Conservation (phyloP, 2,797 vertebrate species). For the Hirundo rustica region DNA sequence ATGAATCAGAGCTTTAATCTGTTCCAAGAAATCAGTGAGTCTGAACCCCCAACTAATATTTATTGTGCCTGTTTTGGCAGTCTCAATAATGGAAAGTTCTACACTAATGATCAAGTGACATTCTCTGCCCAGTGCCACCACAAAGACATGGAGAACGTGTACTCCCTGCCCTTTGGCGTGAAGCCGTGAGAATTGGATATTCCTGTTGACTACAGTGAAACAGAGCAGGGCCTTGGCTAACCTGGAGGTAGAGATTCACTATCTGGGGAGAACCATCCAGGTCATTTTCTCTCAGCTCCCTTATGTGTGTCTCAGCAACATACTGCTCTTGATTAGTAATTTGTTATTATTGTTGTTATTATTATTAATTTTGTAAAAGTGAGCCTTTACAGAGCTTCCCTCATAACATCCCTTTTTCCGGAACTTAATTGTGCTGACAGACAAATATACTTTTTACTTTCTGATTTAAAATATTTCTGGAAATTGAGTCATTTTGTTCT, state of each 20-base stretch:
- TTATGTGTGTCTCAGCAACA: not conserved
- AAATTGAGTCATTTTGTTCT: not conserved
- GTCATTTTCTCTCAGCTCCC: not conserved
- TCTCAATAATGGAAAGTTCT: not conserved
- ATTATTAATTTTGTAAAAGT: not conserved
- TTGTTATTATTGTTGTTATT: not conserved
- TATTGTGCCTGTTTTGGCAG: not conserved
- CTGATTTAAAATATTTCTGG: not conserved
- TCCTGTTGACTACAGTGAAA: not conserved
- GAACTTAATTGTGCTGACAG: not conserved
- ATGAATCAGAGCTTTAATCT: not conserved
- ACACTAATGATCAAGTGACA: not conserved
- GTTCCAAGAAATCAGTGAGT: not conserved
- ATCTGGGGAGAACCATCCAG: not conserved
- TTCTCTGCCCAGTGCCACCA: not conserved
- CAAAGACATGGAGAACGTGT: not conserved
- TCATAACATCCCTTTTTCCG: not conserved
- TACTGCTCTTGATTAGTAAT: not conserved
- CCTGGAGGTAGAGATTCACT: not conserved
- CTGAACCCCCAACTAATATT: not conserved
- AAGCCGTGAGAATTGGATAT: not conserved
- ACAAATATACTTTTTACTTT: not conserved
- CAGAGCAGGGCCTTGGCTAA: not conserved
- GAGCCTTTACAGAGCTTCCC: not conserved
- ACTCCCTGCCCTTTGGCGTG: not conserved